These are phyloP conservation scores for Anthonomus grandis DNA, from an alignment of 1,140 invertebrate species.

Conservation along the genomic window DNA sequence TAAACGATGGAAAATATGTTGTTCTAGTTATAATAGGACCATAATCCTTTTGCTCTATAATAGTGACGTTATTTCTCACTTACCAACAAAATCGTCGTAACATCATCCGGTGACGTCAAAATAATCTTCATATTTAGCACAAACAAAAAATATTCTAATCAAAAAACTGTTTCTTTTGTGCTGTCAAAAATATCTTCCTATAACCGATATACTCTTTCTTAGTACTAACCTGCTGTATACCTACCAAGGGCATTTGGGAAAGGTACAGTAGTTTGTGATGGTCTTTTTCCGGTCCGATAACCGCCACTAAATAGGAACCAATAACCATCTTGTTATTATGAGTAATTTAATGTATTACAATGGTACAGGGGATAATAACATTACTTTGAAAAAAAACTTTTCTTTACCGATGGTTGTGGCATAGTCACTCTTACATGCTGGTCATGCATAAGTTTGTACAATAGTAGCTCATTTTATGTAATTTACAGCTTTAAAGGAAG, in stretches of 20 bases:
- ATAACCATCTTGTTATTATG: neutral
- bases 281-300: slow-evolving; percentile 50
- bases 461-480: neutral
- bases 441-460: slow-evolving; percentile 24
- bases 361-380: slow-evolving; percentile 16
- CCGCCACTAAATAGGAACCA: slow-evolving; percentile 45
- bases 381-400: no score
- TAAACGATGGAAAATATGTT: no score
- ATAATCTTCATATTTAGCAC: slow-evolving; percentile 32
- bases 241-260: slow-evolving; percentile 57
- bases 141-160: slow-evolving; percentile 8
- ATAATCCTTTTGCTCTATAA: no score
- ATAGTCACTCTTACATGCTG: no score
- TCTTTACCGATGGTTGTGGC: no score
- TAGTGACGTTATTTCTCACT: slow-evolving; percentile 16
- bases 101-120: slow-evolving; percentile 33
- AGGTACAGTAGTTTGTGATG: slow-evolving; percentile 58
- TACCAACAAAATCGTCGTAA: slow-evolving; percentile 34
- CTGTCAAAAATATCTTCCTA: slow-evolving; percentile 1
- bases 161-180: slow-evolving; percentile 2
- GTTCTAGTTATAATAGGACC: no score
- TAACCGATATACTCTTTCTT: no score
- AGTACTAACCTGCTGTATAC: slow-evolving; percentile 45
- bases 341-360: neutral
- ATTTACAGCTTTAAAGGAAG: slow-evolving; percentile 14